These are phyloP conservation scores for Drosophila pachea DNA, from an alignment of 1,140 invertebrate species.

Conservation along the genomic window DNA sequence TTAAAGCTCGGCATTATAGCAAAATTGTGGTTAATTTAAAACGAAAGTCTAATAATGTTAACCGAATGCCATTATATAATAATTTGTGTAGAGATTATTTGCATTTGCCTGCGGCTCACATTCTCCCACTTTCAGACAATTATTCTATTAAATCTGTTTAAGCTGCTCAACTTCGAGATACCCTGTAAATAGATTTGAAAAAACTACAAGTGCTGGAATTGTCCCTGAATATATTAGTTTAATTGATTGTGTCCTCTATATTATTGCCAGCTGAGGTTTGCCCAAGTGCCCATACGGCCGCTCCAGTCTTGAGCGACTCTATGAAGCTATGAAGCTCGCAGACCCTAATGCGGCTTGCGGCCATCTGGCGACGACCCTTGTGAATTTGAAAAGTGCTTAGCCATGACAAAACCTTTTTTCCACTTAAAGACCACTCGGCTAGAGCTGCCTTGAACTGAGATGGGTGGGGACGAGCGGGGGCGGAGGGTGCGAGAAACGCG, in stretches of 20 bases:
- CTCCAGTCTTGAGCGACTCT: neutral
- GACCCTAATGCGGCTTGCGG: conserved; percentile 46
- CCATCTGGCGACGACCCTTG: conserved; percentile 49
- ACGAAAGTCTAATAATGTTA: neutral
- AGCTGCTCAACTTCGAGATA: neutral
- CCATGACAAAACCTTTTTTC: conserved; percentile 72
- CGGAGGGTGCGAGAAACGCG: conserved; percentile 3
- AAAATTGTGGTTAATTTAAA: neutral
- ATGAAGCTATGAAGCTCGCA: conserved; percentile 11
- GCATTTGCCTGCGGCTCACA: neutral
- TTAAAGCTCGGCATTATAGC: neutral
- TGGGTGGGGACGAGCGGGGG: neutral
- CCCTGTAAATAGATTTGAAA: neutral
- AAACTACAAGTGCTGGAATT: neutral
- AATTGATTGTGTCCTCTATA: neutral
- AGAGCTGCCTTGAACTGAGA: conserved; percentile 1
- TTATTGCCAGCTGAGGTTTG: neutral
- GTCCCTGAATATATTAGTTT: neutral
- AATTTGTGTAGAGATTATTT: neutral
- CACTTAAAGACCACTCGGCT: conserved; percentile 50
- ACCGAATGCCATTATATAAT: neutral
- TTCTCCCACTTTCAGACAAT: conserved; percentile 12
- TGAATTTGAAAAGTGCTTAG: conserved; percentile 68
- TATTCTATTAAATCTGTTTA: neutral
- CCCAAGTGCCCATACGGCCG: neutral